Evolutionary conservation across 2,888 invertebrate genomes (phyloP), one percentile per base, ranked within the genome.

Genomic region (Phlogophora meticulosa): DNA sequence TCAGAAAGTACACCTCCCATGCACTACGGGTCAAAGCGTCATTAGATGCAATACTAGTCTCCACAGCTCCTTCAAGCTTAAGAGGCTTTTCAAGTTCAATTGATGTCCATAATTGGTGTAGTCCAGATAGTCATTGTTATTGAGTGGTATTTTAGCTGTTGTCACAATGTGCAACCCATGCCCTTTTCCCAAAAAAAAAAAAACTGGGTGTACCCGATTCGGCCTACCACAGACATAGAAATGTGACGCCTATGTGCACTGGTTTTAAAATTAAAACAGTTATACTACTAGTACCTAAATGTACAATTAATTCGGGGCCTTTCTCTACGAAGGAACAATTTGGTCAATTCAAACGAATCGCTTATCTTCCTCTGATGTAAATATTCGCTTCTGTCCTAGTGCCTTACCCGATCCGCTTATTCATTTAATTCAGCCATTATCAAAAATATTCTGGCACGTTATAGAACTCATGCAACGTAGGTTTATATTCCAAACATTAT

Each of bases 271-370:
- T 57, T 5, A 11, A 32, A 42, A 22, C 22, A 20, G 40, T 17
- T 24, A 5, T 28, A 5, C 42, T 34, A 42, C n/a, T 58, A 46
- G 22, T 53, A 57, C 42, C 48, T 66, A 61, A 55, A 65, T 40
- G 24, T 64, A 42, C 15, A 3, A 48, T 24, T 40, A 20, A 68
- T 56, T 59, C 15, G 61, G 1, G 68, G 76, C 70, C 81, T 81
- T 83, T 72, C 49, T 56, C 32, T 46, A 75, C 45, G 34, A 55
- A 73, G 77, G 60, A 78, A 76, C 76, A 75, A 83, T 57, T 85
- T 75, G 84, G 89, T 90, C 84, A 88, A 79, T 87, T 87, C 51
- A 77, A 55, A 51, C 38, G 56, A 58, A 63, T 43, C 53, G 34
- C 17, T 63, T 52, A 63, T 57, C 43, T 13, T 56, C 64, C 46